phyloP scores from a whole-genome alignment of 2,113 vertebrate species.

The Ploceus nigricollis region DNA sequence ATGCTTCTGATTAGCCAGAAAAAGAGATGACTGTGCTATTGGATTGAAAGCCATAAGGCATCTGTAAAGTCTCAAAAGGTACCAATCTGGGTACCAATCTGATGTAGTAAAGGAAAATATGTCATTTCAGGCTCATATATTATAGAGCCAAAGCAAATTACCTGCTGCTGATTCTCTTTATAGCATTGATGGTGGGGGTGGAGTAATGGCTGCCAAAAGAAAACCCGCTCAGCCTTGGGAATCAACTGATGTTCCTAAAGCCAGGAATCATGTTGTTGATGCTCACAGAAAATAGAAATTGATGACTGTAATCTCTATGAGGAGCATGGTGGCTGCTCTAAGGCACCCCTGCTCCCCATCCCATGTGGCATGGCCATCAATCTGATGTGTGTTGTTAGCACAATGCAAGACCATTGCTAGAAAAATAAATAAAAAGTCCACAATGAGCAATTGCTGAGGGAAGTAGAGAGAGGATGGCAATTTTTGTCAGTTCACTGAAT shows the following conservation, averaged over 20 bases:
- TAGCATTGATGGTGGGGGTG: not conserved
- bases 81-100: not conserved
- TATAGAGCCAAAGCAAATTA: not conserved
- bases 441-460: not conserved
- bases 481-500: not conserved
- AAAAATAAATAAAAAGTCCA: not conserved
- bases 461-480: not conserved
- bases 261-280: not conserved
- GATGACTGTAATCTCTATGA: constrained; percentile 11
- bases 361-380: not conserved
- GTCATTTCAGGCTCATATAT: not conserved
- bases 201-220: not conserved
- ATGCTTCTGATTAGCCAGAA: not conserved
- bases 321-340: not conserved
- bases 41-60: not conserved
- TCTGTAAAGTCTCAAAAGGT: not conserved
- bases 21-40: not conserved
- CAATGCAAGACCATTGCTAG: not conserved
- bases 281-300: constrained; percentile 1
- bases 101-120: not conserved
- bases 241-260: not conserved
- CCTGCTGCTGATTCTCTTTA: not conserved
- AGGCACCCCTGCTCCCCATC: not conserved
- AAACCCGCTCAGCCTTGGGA: not conserved
- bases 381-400: not conserved